Percentiles rank a stretch among this genome's conserved stretches.
These are phyloP conservation scores for Florisuga fusca DNA, from an alignment of 2,797 vertebrate species.

Conservation along the genomic window DNA sequence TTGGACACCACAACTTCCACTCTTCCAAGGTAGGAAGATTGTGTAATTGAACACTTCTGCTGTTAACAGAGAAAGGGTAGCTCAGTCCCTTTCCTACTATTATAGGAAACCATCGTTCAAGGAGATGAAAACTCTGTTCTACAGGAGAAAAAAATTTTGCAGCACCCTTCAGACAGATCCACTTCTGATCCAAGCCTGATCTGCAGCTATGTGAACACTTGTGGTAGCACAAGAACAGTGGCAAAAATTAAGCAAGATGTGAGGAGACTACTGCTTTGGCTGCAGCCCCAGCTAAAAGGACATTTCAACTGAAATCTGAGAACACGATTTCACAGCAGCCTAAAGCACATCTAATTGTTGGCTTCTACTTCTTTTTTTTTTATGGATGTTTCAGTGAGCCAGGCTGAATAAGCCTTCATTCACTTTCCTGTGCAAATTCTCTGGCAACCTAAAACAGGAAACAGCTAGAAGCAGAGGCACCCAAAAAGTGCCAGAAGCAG, in stretches of 20 bases:
- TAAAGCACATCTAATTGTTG: background rate
- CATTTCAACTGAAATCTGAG: background rate
- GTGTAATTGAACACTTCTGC: background rate
- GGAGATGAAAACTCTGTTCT: background rate
- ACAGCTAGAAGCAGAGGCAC: background rate
- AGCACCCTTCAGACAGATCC: background rate
- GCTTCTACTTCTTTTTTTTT: background rate
- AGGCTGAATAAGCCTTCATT: background rate
- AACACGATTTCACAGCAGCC: background rate
- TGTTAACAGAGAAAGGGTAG: background rate
- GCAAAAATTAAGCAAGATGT: background rate
- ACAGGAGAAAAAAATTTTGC: background rate
- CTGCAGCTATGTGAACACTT: fast-evolving
- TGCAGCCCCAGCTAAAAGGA: background rate
- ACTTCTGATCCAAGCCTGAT: background rate
- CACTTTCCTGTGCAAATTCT: background rate
- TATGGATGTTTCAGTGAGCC: background rate
- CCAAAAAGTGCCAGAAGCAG: background rate
- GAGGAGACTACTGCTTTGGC: background rate
- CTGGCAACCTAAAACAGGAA: background rate
- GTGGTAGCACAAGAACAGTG: background rate
- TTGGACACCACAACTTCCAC: background rate
- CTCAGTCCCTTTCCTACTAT: background rate
- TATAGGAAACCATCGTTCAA: background rate
- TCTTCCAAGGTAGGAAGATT: background rate